Percentiles rank a stretch among this genome's conserved stretches.
phyloP scores from a whole-genome alignment of 2,888 invertebrate species.

The Psylliodes chrysocephalus region DNA sequence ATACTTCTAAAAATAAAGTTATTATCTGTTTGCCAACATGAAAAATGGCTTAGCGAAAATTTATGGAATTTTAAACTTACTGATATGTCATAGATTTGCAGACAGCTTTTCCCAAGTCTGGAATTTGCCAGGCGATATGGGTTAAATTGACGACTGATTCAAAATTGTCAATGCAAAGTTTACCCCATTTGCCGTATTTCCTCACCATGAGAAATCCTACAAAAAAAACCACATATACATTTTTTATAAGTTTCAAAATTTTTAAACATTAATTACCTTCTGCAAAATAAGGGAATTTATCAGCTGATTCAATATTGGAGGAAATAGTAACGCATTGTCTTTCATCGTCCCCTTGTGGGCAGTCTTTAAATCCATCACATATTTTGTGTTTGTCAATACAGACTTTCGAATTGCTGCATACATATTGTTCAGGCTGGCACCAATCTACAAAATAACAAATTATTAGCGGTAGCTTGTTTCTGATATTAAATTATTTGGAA shows the following conservation, averaged over 20 bases:
- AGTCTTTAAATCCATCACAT: conserved; percentile 78
- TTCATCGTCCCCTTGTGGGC: conserved; percentile 81
- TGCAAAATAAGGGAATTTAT: conserved; percentile 71
- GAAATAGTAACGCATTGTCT: conserved; percentile 77
- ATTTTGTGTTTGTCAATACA: conserved; percentile 75
- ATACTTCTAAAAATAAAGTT: conserved; percentile 47
- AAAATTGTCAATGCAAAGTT: conserved; percentile 78
- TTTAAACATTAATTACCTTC: conserved; percentile 65
- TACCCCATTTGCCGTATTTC: conserved; percentile 81
- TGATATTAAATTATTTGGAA: no score
- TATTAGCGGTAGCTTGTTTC: no score
- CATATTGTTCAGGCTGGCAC: conserved; percentile 78
- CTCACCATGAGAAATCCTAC: conserved; percentile 78
- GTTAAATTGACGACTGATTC: conserved; percentile 69
- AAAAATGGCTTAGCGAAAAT: no score
- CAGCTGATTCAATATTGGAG: conserved; percentile 67
- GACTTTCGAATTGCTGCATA: conserved; percentile 77
- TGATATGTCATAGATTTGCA: conserved; percentile 81
- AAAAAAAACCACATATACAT: conserved; percentile 5
- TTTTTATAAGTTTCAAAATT: no score
- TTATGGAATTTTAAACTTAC: no score
- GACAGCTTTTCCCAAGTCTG: conserved; percentile 79
- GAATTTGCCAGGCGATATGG: conserved; percentile 71
- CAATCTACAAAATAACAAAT: conserved; percentile 71
- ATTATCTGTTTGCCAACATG: no score